phyloP scores from a whole-genome alignment of 37 sponge, comb jelly and placozoan species.

The Diacarnus erythraeanus region DNA sequence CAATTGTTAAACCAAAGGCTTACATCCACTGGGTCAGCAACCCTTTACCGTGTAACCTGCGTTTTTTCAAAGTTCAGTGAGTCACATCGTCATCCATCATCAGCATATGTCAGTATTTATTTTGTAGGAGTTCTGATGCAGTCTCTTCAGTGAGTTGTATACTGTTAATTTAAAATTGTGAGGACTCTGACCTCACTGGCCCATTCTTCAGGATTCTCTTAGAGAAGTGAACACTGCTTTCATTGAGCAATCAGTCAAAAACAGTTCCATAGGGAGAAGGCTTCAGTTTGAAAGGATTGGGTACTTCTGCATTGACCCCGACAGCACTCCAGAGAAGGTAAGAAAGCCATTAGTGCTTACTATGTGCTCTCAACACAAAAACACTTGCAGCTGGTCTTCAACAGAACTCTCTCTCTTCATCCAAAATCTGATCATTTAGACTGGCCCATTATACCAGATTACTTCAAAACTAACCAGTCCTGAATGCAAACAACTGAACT shows the following conservation, averaged over 20 bases:
- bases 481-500: too few species aligned
- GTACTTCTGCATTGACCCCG: conserved; percentile 84
- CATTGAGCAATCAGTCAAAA: conserved; percentile 64
- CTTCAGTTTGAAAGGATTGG: conserved; percentile 97
- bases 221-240: conserved; percentile 36
- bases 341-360: not conserved
- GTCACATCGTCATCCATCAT: conserved; percentile 2
- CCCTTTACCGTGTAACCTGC: conserved; percentile 72
- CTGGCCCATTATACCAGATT: not conserved
- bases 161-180: not conserved
- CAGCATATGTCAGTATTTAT: not conserved
- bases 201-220: conserved; percentile 38
- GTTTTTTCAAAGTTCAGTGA: conserved; percentile 76
- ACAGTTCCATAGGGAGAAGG: conserved; percentile 26
- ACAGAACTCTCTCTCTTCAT: conserved; percentile 64
- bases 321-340: conserved; percentile 64
- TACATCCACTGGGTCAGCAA: conserved; percentile 96
- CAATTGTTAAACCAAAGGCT: conserved; percentile 75
- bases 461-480: too few species aligned
- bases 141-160: conserved; percentile 36
- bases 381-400: conserved; percentile 80
- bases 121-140: not conserved
- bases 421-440: not conserved
- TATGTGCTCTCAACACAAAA: not conserved
- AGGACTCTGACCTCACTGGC: not conserved